A percentile compares a stretch with the other conserved stretches of the same genome.
These are phyloP conservation scores for Siniperca undulata DNA, from an alignment of 2,797 vertebrate species.

Conservation along the genomic window DNA sequence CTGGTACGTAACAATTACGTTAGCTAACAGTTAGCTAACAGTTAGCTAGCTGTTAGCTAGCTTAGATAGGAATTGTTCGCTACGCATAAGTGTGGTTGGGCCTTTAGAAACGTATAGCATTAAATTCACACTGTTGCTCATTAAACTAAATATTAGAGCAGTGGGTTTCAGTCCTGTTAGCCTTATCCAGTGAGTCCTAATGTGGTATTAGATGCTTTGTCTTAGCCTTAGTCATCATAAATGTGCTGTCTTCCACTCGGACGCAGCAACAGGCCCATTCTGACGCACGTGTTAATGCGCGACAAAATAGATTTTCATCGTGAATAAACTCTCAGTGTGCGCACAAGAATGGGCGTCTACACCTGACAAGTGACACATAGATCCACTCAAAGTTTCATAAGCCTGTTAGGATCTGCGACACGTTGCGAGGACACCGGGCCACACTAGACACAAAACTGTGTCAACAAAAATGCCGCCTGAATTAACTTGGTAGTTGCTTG, in stretches of 20 bases:
- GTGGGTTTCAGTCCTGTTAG: rapidly evolving
- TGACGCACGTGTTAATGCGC: conserved; percentile 68
- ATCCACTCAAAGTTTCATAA: rapidly evolving
- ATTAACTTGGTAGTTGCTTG: too few species aligned
- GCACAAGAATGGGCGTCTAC: neutral
- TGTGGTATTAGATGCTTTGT: rapidly evolving
- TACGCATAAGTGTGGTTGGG: conserved; percentile 38
- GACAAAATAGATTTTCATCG: neutral
- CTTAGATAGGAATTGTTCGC: conserved; percentile 34
- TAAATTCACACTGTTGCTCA: neutral
- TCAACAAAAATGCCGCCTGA: conserved; percentile 6
- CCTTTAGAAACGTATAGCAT: conserved; percentile 17
- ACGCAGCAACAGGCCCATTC: conserved; percentile 48
- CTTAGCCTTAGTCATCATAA: neutral
- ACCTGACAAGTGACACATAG: rapidly evolving
- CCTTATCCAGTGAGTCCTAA: rapidly evolving
- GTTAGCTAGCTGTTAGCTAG: too few species aligned
- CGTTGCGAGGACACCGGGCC: too few species aligned
- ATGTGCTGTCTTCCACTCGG: neutral
- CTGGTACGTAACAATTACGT: conserved; percentile 69
- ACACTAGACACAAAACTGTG: neutral
- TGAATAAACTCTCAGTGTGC: rapidly evolving
- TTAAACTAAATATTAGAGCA: rapidly evolving
- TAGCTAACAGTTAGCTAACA: conserved; percentile 30
- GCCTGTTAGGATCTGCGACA: too few species aligned